A percentile compares a stretch with the other conserved stretches of the same genome.
phyloP scores from a whole-genome alignment of 1,140 invertebrate genomes.

The Melipona quadrifasciata region DNA sequence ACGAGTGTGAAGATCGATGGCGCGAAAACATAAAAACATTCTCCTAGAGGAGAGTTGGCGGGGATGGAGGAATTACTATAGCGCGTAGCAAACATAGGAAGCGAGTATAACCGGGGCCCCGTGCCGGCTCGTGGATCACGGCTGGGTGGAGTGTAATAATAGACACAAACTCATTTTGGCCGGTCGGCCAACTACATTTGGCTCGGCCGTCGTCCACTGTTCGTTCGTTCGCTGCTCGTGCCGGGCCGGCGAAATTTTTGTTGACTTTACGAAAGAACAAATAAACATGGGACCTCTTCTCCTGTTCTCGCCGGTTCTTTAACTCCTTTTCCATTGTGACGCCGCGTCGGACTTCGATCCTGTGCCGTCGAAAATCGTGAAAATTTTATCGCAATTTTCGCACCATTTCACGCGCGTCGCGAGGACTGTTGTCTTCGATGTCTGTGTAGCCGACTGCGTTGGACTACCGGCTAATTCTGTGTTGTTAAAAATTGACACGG shows the following conservation, averaged over 20 bases:
- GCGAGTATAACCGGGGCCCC: conserved; percentile 38
- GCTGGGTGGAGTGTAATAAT: conserved; percentile 78
- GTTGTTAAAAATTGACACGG: too few relatives aligned
- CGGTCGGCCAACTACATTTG: conserved; percentile 78
- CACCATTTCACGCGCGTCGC: neutral
- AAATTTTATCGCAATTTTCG: neutral
- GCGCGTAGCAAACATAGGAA: too few relatives aligned
- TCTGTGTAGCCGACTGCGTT: too few relatives aligned
- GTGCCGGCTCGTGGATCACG: conserved; percentile 65
- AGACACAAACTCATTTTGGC: conserved; percentile 79
- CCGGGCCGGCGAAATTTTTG: conserved; percentile 64
- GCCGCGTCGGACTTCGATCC: neutral
- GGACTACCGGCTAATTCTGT: too few relatives aligned
- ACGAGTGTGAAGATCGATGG: too few relatives aligned
- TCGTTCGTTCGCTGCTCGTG: conserved; percentile 58
- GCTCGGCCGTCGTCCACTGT: conserved; percentile 74
- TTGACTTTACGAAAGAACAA: conserved; percentile 62
- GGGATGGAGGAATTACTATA: neutral
- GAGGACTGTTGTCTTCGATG: too few relatives aligned
- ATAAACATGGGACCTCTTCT: conserved; percentile 54
- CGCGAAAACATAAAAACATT: neutral
- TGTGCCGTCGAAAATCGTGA: neutral
- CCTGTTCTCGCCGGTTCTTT: neutral
- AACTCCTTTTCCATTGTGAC: neutral
- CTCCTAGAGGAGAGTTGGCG: neutral